These are phyloP conservation scores for Leptodactylus fuscus DNA, from an alignment of 2,113 vertebrate genomes.

Conservation along the genomic window DNA sequence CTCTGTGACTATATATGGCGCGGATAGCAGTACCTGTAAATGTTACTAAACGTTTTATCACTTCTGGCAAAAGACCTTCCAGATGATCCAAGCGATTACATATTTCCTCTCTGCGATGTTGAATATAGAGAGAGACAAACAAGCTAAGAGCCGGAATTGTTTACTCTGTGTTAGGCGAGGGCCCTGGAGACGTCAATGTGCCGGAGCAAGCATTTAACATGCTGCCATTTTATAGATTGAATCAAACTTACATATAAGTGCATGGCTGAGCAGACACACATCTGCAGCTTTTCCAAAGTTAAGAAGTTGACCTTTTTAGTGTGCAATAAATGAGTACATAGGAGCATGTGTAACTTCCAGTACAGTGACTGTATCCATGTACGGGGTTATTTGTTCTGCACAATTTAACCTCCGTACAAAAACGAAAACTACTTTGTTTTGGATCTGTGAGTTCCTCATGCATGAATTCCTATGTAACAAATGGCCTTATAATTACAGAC, in stretches of 20 bases:
- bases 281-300: conserved; percentile 15
- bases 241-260: conserved; percentile 21
- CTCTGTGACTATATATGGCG: background rate
- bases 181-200: conserved; percentile 30
- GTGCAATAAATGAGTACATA: background rate
- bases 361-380: conserved; percentile 42
- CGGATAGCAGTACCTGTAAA: background rate
- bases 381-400: conserved; percentile 28
- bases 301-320: conserved; percentile 15
- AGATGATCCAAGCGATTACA: background rate
- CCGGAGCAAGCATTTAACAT: conserved; percentile 32
- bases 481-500: background rate
- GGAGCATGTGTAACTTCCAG: conserved; percentile 24
- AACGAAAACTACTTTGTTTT: conserved; percentile 14
- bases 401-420: conserved; percentile 28
- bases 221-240: conserved; percentile 31
- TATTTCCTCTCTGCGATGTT: conserved; percentile 12
- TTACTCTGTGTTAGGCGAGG: conserved; percentile 9
- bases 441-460: background rate
- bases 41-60: background rate
- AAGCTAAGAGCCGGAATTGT: conserved; percentile 17
- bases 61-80: background rate
- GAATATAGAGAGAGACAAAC: conserved; percentile 28
- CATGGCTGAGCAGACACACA: conserved; percentile 12
- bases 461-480: conserved; percentile 19